Evolutionary conservation across 2,113 vertebrate species (phyloP).

Genomic region (Solenodon paradoxus): DNA sequence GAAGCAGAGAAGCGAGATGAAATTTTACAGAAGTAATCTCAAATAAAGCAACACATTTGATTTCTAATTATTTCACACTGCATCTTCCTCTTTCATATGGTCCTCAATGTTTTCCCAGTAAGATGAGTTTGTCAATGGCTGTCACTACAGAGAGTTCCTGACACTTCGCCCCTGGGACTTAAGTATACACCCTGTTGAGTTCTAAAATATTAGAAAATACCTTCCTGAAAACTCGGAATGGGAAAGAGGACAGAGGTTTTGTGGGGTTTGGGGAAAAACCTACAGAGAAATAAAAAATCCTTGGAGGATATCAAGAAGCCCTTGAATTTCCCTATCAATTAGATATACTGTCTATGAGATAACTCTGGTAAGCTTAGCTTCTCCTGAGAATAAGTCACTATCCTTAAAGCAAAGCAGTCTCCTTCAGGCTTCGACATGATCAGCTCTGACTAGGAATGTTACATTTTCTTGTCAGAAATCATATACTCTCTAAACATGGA

Average conservation of each 20-base stretch:
- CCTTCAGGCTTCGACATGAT: neutral
- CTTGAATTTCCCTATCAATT: neutral
- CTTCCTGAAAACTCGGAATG: neutral
- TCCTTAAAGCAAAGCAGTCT: neutral
- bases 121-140: neutral
- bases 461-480: neutral
- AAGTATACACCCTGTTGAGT: neutral
- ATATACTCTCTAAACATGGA: neutral
- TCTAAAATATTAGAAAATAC: neutral
- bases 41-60: neutral
- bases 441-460: neutral
- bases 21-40: neutral
- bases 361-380: neutral
- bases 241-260: neutral
- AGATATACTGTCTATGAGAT: neutral
- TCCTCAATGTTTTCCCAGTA: neutral
- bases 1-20: neutral
- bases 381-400: neutral
- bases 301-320: neutral
- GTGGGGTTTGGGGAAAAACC: neutral
- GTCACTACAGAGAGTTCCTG: neutral
- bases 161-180: neutral
- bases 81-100: neutral
- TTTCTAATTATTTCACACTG: neutral
- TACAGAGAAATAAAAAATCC: neutral